A percentile compares a stretch with the other conserved stretches of the same genome.
phyloP scores from a whole-genome alignment of 2,888 invertebrate species.

The Lepeophtheirus nordmannii region DNA sequence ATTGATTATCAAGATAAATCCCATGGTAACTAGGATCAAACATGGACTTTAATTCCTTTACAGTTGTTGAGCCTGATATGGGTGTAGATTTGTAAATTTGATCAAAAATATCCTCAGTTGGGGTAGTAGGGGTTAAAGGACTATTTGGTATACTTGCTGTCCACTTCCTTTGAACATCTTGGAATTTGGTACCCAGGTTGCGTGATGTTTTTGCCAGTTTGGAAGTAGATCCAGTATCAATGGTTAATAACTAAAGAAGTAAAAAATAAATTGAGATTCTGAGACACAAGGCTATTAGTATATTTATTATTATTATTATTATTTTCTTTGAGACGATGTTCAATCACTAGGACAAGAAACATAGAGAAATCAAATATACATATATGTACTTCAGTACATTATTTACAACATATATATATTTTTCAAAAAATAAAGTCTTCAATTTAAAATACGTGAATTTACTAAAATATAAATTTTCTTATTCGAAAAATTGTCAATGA shows the following conservation, averaged over 20 bases:
- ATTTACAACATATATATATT: too few species aligned
- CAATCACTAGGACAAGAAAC: too few species aligned
- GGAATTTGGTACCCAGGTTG: slow-evolving; percentile 51
- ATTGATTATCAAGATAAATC: not conserved
- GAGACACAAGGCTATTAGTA: too few species aligned
- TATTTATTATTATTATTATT: too few species aligned
- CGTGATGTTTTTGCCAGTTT: slow-evolving; percentile 59
- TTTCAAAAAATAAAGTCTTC: too few species aligned
- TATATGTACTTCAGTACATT: too few species aligned
- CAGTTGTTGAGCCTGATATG: not conserved
- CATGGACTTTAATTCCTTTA: not conserved
- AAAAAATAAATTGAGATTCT: not conserved
- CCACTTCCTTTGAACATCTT: slow-evolving; percentile 59
- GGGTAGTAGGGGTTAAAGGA: not conserved
- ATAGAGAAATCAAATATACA: too few species aligned
- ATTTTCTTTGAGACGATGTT: too few species aligned
- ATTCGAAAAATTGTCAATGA: too few species aligned
- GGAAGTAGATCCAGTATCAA: slow-evolving; percentile 27
- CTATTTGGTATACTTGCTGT: slow-evolving; percentile 37
- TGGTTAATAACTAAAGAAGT: not conserved
- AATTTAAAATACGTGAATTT: too few species aligned
- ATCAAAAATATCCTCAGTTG: not conserved
- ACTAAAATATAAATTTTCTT: too few species aligned
- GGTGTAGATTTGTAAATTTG: not conserved
- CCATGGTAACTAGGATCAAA: not conserved